Base-by-base conservation (phyloP, 2,113 vertebrate genomes). In the Sinocyclocheilus maitianheensis region DNA sequence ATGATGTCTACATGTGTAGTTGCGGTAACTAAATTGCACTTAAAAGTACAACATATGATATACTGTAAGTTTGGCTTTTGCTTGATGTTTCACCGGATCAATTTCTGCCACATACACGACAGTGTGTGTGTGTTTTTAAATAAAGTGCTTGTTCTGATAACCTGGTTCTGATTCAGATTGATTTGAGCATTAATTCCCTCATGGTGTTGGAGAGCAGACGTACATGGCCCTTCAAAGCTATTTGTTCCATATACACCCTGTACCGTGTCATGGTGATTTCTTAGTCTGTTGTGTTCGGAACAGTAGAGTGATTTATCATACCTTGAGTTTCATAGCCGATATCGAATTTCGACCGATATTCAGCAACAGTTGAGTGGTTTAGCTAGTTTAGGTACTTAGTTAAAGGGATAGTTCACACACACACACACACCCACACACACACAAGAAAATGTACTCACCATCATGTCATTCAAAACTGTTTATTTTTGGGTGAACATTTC, bases 221-320 rank as follows among this genome's bases (percentile, higher is more conserved):
- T 48, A 30, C 43, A 67, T 65, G 40, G 14, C 63, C 46, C 48
- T 83, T 71, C 11, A 53, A 37, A 71, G 18, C 26, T n/a, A 37
- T 48, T 46, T 83, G 81, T 65, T 71, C 20, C 43, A 71, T 34
- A 37, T 34, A 72, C 26, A 69, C 12, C 65, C 24, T n/a, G 81
- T 11, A 34, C 43, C 24, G 14, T 13, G 65, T 71, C 81, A 72
- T 34, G 63, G 53, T 53, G 43, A 83, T 72, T 81, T 67, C 79
- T 65, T 67, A 26, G 67, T 81, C 40, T 67, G 40, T 48, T 81
- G 43, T 10, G 79, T 81, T 81, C 67, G 60, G 40, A 24, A 26
- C 22, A 81, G 58, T 65, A 48, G n/a, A 48, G 40, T 24, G 24
- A 81, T 80, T 63, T 80, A 62, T 62, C 34, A 80, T 63, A 24